Percentiles rank a stretch among this genome's conserved stretches.
These are phyloP conservation scores for Bradypodion pumilum DNA, from an alignment of 2,797 vertebrate genomes.

Conservation along the genomic window DNA sequence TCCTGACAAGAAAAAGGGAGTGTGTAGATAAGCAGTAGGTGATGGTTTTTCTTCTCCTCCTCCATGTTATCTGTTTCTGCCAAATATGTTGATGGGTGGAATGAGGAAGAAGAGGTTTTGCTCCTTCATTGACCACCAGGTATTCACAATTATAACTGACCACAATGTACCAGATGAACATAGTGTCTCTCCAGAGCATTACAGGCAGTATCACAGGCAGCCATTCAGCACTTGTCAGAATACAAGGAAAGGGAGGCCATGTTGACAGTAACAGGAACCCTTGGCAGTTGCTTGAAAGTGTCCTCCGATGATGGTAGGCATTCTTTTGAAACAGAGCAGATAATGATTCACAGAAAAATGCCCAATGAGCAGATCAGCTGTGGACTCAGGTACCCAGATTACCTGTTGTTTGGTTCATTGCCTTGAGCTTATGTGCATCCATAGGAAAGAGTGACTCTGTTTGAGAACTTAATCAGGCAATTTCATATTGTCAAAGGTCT, in stretches of 20 bases:
- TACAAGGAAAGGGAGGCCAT: not conserved
- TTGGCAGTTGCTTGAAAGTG: not conserved
- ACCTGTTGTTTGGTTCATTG: no score
- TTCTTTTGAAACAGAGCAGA: not conserved
- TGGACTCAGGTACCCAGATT: not conserved
- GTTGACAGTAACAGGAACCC: not conserved
- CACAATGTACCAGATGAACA: not conserved
- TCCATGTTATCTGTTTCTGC: not conserved
- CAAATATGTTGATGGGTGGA: not conserved
- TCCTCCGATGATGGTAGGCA: not conserved
- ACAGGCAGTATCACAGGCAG: not conserved
- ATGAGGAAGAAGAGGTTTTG: not conserved
- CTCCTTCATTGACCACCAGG: not conserved
- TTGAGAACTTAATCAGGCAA: no score
- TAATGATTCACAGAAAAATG: not conserved
- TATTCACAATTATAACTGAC: not conserved
- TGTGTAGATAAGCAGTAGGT: not conserved
- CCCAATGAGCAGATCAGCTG: not conserved
- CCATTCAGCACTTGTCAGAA: not conserved
- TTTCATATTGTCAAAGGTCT: no score
- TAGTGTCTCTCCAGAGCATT: not conserved
- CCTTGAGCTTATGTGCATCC: not conserved
- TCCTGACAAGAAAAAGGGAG: not conserved
- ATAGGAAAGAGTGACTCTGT: rapidly evolving
- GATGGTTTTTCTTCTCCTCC: not conserved